These are phyloP conservation scores for Pedionomus torquatus DNA, from an alignment of 2,113 vertebrate genomes.

Conservation along the genomic window DNA sequence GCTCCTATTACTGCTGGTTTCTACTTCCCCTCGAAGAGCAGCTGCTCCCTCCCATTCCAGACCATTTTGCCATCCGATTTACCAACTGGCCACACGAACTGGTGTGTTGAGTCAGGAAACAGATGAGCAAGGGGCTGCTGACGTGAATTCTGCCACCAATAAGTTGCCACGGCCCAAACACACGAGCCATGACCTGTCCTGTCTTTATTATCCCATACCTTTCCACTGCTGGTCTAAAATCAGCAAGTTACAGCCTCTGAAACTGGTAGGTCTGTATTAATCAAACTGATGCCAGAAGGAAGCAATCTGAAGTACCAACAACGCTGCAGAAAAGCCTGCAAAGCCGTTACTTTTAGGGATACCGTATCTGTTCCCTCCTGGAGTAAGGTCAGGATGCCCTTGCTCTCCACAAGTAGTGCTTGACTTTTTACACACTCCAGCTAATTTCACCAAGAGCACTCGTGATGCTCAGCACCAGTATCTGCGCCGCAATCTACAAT, in stretches of 20 bases:
- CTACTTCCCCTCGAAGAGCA: background rate
- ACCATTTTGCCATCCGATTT: background rate
- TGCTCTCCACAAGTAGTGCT: background rate
- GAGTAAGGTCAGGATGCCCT: background rate
- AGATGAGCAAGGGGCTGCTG: background rate
- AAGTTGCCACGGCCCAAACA: background rate
- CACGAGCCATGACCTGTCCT: fast-evolving
- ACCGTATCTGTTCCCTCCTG: background rate
- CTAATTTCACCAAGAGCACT: background rate
- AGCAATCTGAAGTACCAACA: background rate
- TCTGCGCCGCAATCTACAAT: background rate
- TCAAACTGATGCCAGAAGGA: background rate
- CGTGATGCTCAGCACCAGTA: background rate
- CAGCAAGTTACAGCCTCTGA: background rate
- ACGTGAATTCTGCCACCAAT: background rate
- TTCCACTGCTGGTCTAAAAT: background rate
- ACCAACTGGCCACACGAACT: background rate
- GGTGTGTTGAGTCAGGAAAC: background rate
- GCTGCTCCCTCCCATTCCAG: background rate
- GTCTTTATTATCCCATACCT: background rate
- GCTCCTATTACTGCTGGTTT: background rate
- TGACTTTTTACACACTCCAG: background rate
- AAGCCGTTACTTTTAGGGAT: background rate
- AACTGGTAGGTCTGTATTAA: background rate
- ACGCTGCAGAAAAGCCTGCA: fast-evolving